Evolutionary conservation across 2,888 invertebrate species (phyloP), one percentile per base, ranked within the genome.

Genomic region (Thymelicus sylvestris): DNA sequence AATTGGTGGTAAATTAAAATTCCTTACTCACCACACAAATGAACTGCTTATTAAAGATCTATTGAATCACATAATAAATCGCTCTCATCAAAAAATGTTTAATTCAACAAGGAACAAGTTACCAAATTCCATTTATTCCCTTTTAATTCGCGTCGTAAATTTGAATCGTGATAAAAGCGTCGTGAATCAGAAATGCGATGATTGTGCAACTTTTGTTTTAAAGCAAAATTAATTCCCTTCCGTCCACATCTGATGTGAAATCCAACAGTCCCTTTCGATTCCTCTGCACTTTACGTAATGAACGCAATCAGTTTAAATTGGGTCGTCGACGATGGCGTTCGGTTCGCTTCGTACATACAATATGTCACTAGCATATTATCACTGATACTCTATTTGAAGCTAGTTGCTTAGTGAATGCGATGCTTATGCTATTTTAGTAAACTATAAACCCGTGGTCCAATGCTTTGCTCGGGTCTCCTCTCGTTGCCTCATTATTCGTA

Each of bases 201-300:
- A n/a, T 57, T 44, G 44, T 24, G 57, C 44, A 66, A 41, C 62
- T 68, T 68, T 63, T 68, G 68, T 69, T 55, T 63, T 62, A 63
- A 69, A 70, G 50, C 65, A 59, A 52, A 65, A 65, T 66, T 41
- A 65, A 70, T 70, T 66, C n/a, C 65, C 65, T 60, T 59, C 55
- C 52, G 65, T 66, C 64, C 64, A 50, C 64, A 57, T 57, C 64
- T 65, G 69, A 69, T 41, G 50, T 41, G 69, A 13, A 62, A 65
- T 70, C 64, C 48, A 44, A 19, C 52, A 44, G 70, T 65, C 65
- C 70, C 67, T 66, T 70, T 70, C 65, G 70, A 65, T 52, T 70
- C 70, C 65, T 60, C 60, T 70, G 70, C 70, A 70, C 70, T 70
- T 70, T 65, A 50, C 50, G 70, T 70, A 70, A 70, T 65, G 69